Evolutionary conservation across 2,888 invertebrate genomes (phyloP), one percentile per base, ranked within the genome.

Genomic region (Tribolium freemani): DNA sequence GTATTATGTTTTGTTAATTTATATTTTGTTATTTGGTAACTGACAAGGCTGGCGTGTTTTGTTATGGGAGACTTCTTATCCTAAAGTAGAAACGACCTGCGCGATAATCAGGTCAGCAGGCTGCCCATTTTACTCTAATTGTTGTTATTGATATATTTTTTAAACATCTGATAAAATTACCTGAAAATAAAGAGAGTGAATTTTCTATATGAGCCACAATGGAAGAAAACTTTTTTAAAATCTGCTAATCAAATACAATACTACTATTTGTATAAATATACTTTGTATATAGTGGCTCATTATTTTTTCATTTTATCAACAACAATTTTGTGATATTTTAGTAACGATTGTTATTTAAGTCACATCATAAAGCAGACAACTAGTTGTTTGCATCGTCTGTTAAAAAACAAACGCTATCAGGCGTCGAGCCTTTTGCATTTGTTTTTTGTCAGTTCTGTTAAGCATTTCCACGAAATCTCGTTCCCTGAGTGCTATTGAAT

Each of bases 261-360:
- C 74, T 64, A 74, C 77, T 80, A 79, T 81, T 82, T 80, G 78
- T 81, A 80, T 77, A 78, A 75, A 77, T 75, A 72, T 78, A 80
- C 78, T 78, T 81, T 84, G 84, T 84, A 85, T 84, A 83, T 84
- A 83, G 86, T 87, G 87, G 87, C 86, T 87, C 86, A 86, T 86
- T 87, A 85, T 86, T 86, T 87, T 87, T 87, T 88, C 85, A 87
- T 87, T 87, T 87, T 86, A 87, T 88, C 86, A 86, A 86, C 86
- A 87, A 87, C 86, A 87, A 87, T 88, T 88, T 88, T 88, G 88
- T 88, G 88, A 88, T 88, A 88, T 88, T 88, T 88, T 88, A 88
- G 87, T 88, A 88, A 88, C 87, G 87, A 86, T 87, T 88, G 87
- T 88, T 88, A 88, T 87, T 88, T 88, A 87, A 88, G 87, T 87